phyloP scores from a whole-genome alignment of 1,140 invertebrate species.

The Ganaspis sp. region DNA sequence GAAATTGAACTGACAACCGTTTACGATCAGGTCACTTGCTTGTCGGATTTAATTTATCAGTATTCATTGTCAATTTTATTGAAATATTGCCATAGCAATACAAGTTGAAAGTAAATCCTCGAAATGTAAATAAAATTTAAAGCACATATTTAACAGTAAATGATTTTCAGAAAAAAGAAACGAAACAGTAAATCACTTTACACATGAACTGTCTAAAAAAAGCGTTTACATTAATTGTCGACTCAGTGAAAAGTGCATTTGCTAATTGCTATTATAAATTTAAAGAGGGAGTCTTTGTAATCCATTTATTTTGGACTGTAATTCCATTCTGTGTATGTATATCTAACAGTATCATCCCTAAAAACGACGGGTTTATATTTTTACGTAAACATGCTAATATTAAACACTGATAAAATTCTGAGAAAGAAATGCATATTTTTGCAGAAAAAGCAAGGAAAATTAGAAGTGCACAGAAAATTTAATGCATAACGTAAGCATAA shows the following conservation, averaged over 20 bases:
- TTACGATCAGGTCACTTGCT: neutral
- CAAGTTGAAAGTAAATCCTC: neutral
- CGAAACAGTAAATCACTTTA: neutral
- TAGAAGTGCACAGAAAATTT: too few species aligned
- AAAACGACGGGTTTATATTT: neutral
- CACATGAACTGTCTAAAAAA: neutral
- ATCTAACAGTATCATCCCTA: neutral
- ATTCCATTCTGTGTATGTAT: neutral
- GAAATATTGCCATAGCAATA: neutral
- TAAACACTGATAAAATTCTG: too few species aligned
- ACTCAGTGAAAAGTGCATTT: neutral
- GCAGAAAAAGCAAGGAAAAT: too few species aligned
- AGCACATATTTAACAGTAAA: neutral
- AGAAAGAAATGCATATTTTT: too few species aligned
- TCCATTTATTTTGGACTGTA: neutral
- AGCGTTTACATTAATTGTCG: neutral
- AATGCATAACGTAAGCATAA: neutral
- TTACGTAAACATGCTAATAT: too few species aligned
- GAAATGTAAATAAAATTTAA: neutral
- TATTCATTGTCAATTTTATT: slow-evolving; percentile 1
- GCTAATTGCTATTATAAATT: slow-evolving; percentile 3
- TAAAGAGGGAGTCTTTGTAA: neutral
- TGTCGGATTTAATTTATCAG: neutral
- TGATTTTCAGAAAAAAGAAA: neutral
- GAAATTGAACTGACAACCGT: neutral